Evolutionary conservation across 2,888 invertebrate genomes (phyloP).

Genomic region (Desoria tigrina): DNA sequence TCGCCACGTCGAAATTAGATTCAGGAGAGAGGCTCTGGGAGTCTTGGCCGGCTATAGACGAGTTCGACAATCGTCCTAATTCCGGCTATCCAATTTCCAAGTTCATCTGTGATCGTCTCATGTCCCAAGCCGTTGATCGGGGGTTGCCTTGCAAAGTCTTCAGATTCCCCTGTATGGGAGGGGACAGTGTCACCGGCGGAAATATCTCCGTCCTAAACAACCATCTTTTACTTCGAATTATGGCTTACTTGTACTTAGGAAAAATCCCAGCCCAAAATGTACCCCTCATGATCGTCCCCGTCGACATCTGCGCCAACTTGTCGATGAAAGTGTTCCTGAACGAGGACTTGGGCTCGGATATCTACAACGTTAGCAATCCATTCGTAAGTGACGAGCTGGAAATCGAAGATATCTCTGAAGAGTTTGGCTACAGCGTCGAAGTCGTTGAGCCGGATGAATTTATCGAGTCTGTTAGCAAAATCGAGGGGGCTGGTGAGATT

Average conservation of each 20-base stretch:
- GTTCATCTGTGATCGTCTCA: slow-evolving; percentile 29
- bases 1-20: slow-evolving; percentile 14
- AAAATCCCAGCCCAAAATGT: slow-evolving; percentile 26
- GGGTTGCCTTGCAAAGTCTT: slow-evolving; percentile 38
- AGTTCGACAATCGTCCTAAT: slow-evolving; percentile 21
- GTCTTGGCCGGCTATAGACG: slow-evolving; percentile 22
- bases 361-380: slow-evolving; percentile 33
- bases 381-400: slow-evolving; percentile 28
- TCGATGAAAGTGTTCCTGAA: slow-evolving; percentile 26
- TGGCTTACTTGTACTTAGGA: slow-evolving; percentile 33
- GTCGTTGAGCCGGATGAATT: slow-evolving; percentile 32
- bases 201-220: slow-evolving; percentile 25
- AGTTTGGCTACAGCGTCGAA: slow-evolving; percentile 33
- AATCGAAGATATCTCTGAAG: slow-evolving; percentile 22
- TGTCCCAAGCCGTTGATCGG: slow-evolving; percentile 29
- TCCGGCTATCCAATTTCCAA: slow-evolving; percentile 39
- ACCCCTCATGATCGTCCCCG: slow-evolving; percentile 27
- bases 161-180: slow-evolving; percentile 27
- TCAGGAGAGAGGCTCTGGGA: slow-evolving; percentile 26
- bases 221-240: slow-evolving; percentile 34
- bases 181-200: slow-evolving; percentile 28
- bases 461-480: slow-evolving; percentile 28
- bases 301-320: slow-evolving; percentile 24
- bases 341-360: slow-evolving; percentile 24
- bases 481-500: slow-evolving; percentile 27